Base-by-base conservation (phyloP, 2,797 vertebrate species). In the Hipposideros larvatus region DNA sequence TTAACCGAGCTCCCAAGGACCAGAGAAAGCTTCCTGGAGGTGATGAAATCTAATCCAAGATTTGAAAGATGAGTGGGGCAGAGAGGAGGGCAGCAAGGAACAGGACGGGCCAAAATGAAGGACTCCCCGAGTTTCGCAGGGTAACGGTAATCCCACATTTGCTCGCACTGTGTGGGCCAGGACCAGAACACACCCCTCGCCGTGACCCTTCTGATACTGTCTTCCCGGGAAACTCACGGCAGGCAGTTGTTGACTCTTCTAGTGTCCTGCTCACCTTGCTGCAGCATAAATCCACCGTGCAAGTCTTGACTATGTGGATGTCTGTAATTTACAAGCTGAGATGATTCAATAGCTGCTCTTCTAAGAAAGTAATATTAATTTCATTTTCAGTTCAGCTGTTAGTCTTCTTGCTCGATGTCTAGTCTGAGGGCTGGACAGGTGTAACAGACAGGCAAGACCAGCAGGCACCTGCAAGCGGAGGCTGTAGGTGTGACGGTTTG, bases 1-100 rank as follows among this genome's bases (percentile, higher is more conserved):
- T 34, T 55, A 57, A 15, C 1, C 18, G 28, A 66, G 22, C 46
- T 0, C n/a, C 37, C 51, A 19, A 37, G 16, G 51, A 22, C 19
- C 63, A 87, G 57, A 22, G 48, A 85, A 79, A 53, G n/a, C 26
- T 91, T 95, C 70, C 48, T 79, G 37, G 41, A 74, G 21, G 71
- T 51, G 43, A 34, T 9, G 46, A 63, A 80, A 59, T 87, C 71
- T 63, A 65, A 78, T 74, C 24, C 6, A 6, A 77, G 11, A 46
- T 19, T 9, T 70, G 48, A 78, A 94, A 61, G 31, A 48, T 55
- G 48, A 84, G 34, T 21, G 2, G 21, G 31, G 34, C 21, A 59
- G 28, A 46, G 43, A 7, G 37, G 6, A 94, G 34, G 18, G 43
- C 5, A 1, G 5, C 57, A 34, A 43, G 37, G 80, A 19, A 21